Percentiles rank a stretch among this genome's conserved stretches.
Conservation (phyloP, 2,888 invertebrate species). For the Epirrhoe tristata region DNA sequence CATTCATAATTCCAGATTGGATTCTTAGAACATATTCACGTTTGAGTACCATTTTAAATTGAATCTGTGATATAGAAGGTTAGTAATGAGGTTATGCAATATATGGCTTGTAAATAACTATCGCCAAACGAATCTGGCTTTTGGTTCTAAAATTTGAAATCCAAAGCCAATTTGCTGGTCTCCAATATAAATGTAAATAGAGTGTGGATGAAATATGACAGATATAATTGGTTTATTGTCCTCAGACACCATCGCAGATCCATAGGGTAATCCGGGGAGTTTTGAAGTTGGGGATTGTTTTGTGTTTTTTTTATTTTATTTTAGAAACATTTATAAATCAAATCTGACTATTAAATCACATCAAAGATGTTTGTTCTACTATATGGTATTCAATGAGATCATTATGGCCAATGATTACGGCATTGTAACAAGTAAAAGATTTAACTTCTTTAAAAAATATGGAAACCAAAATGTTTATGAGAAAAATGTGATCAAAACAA, state of each 20-base stretch:
- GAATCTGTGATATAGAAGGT: not conserved
- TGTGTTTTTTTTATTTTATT: not conserved
- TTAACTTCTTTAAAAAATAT: too few relatives aligned
- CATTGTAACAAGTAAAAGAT: too few relatives aligned
- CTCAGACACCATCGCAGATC: constrained; percentile 58
- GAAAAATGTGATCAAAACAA: too few relatives aligned
- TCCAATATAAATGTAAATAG: constrained; percentile 85
- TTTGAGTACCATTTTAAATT: not conserved
- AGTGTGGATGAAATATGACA: constrained; percentile 78
- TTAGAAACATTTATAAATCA: not conserved
- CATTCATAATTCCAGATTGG: too few relatives aligned
- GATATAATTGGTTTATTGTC: constrained; percentile 85
- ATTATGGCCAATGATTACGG: too few relatives aligned
- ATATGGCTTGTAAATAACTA: not conserved
- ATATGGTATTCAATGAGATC: too few relatives aligned
- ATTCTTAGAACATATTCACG: not conserved
- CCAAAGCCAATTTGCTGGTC: constrained; percentile 51
- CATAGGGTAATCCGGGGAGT: constrained; percentile 65
- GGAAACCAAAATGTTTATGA: too few relatives aligned
- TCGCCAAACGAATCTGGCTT: constrained; percentile 8
- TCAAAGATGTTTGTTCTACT: too few relatives aligned
- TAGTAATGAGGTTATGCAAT: not conserved
- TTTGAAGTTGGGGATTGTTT: constrained; percentile 27
- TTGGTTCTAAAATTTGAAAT: constrained; percentile 48
- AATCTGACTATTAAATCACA: too few relatives aligned